Percentiles rank a stretch among this genome's conserved stretches.
phyloP scores from a whole-genome alignment of 92 coral and sea anemone genomes.

The Zoanthus gigantus region DNA sequence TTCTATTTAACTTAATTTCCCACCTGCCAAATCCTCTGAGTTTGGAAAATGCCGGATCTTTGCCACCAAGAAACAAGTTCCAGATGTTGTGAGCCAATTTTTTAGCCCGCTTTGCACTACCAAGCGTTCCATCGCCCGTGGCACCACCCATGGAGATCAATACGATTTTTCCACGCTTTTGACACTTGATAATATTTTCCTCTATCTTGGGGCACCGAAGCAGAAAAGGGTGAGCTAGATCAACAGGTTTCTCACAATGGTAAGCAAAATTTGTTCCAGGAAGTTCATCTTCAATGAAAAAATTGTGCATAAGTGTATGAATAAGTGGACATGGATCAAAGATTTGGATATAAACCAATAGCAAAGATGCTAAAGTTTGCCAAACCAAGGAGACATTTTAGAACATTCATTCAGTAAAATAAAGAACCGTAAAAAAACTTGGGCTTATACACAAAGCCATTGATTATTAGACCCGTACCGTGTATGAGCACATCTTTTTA shows the following conservation, averaged over 20 bases:
- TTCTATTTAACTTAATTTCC: too few species aligned
- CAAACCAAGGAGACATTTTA: too few species aligned
- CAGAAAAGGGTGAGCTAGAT: slow-evolving; percentile 73
- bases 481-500: too few species aligned
- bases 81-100: slow-evolving; percentile 75
- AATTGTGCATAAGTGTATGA: too few species aligned
- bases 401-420: too few species aligned
- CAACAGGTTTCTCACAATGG: slow-evolving; percentile 76
- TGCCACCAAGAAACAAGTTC: slow-evolving; percentile 73
- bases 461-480: too few species aligned
- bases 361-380: too few species aligned
- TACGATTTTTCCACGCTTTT: slow-evolving; percentile 74
- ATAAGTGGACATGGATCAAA: too few species aligned
- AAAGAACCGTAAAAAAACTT: too few species aligned
- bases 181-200: slow-evolving; percentile 78
- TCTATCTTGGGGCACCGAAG: slow-evolving; percentile 83
- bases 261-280: slow-evolving; percentile 85
- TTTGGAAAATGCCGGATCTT: slow-evolving; percentile 27
- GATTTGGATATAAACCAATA: too few species aligned
- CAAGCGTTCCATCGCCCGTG: slow-evolving; percentile 88
- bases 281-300: slow-evolving; percentile 21
- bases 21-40: slow-evolving; percentile 87
- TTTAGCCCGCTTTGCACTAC: slow-evolving; percentile 56
- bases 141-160: slow-evolving; percentile 90
- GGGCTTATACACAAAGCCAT: too few species aligned